Percentiles rank a stretch among this genome's conserved stretches.
These are phyloP conservation scores for Lasioglossum pauxillum DNA, from an alignment of 2,888 invertebrate species.

Conservation along the genomic window DNA sequence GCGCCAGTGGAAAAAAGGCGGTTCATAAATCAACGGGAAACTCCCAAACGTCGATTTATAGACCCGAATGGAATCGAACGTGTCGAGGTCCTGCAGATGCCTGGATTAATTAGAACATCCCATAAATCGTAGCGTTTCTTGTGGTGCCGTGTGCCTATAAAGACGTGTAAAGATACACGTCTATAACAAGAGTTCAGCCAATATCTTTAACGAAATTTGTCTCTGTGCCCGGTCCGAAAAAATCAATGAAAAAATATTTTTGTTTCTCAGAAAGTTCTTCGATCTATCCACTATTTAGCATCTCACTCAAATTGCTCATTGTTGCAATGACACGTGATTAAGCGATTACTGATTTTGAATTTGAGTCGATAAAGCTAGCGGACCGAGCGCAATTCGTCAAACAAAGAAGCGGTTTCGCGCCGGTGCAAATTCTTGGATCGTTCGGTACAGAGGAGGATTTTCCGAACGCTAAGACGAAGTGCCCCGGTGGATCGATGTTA, in stretches of 20 bases:
- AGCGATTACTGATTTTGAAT: no score
- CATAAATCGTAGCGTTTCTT: slow-evolving; percentile 15
- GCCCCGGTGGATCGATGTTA: not conserved
- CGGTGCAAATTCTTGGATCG: not conserved
- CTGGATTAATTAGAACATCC: slow-evolving; percentile 45
- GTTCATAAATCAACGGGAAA: slow-evolving; percentile 63
- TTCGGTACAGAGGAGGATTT: not conserved
- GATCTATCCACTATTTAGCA: not conserved
- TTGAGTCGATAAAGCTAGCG: not conserved
- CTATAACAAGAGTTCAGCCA: no score
- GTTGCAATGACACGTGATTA: no score
- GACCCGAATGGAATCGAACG: not conserved
- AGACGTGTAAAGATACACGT: no score
- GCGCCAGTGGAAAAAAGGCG: not conserved
- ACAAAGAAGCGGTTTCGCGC: not conserved
- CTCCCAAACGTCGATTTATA: slow-evolving; percentile 46
- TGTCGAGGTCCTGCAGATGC: slow-evolving; percentile 24
- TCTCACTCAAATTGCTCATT: no score
- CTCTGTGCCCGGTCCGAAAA: not conserved
- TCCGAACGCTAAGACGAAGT: not conserved
- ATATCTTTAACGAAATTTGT: not conserved
- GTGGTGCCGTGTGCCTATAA: not conserved
- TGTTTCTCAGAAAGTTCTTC: not conserved
- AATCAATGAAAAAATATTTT: no score
- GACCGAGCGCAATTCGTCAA: not conserved